Evolutionary conservation across 2,113 vertebrate genomes (phyloP).

Genomic region (Axis porcinus): DNA sequence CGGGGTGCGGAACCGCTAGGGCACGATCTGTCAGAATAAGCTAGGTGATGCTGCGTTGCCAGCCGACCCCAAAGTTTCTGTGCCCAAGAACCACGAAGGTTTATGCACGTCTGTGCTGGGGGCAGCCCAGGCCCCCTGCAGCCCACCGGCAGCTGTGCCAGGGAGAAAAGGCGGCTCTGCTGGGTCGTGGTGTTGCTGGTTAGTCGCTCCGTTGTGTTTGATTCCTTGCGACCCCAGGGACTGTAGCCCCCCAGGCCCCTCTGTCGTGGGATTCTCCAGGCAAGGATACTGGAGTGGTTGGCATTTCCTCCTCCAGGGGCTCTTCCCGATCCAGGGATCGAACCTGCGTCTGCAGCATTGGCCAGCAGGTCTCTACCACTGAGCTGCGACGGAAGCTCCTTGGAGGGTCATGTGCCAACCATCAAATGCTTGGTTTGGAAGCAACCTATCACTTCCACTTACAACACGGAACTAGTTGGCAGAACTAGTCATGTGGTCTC

Average conservation of each 20-base stretch:
- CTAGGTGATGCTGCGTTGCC: not conserved
- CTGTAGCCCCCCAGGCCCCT: not conserved
- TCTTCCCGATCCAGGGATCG: not conserved
- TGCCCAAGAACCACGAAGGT: not conserved
- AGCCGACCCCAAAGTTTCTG: not conserved
- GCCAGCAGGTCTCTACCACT: not conserved
- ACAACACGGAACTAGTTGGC: not conserved
- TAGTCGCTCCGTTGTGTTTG: not conserved
- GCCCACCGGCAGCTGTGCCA: not conserved
- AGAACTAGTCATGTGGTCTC: not conserved
- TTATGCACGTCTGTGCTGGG: fast-evolving
- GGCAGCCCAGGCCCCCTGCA: not conserved
- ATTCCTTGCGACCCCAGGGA: not conserved
- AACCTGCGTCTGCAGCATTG: not conserved
- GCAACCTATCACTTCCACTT: not conserved
- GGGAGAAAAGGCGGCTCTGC: too few species aligned
- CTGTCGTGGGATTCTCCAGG: not conserved
- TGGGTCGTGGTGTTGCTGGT: not conserved
- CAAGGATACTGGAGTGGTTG: not conserved
- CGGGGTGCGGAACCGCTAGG: not conserved
- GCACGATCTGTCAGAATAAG: not conserved
- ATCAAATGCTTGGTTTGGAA: not conserved
- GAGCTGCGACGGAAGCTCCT: not conserved
- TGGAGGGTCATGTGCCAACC: not conserved
- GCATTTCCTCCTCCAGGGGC: not conserved